These are phyloP conservation scores for Harpalus rubripes DNA, from an alignment of 2,888 invertebrate species.

Conservation along the genomic window DNA sequence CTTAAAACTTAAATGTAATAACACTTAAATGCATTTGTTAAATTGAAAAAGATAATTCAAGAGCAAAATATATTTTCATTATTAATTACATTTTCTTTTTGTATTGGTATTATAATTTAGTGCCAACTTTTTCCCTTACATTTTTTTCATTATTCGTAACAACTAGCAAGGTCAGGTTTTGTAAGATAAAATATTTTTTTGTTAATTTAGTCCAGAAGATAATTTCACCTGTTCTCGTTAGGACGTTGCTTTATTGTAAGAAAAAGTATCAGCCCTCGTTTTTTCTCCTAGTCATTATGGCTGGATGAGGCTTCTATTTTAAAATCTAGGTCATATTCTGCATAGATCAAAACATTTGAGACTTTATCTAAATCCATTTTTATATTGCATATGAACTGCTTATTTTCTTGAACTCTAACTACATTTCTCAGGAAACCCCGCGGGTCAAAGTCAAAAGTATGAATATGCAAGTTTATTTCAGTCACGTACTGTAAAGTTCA, in stretches of 20 bases:
- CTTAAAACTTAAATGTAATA: no score
- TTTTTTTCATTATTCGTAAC: neutral
- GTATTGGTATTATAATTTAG: neutral
- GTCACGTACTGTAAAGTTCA: neutral
- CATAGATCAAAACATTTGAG: conserved; percentile 8
- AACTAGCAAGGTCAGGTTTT: conserved; percentile 17
- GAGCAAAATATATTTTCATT: neutral
- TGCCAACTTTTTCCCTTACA: neutral
- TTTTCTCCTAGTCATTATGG: conserved; percentile 23
- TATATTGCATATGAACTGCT: neutral
- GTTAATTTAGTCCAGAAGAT: conserved; percentile 34
- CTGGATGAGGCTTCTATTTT: conserved; percentile 14
- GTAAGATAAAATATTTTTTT: conserved; percentile 24
- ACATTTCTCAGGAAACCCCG: neutral
- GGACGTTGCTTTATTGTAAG: conserved; percentile 9
- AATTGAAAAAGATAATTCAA: no score
- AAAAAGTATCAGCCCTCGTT: conserved; percentile 16
- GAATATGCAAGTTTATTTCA: conserved; percentile 22
- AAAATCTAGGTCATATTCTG: conserved; percentile 32
- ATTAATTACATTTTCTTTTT: neutral
- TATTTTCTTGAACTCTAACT: neutral
- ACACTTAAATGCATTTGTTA: no score
- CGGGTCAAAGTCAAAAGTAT: neutral
- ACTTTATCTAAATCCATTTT: conserved; percentile 4
- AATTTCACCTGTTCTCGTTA: conserved; percentile 46